Percentiles rank a stretch among this genome's conserved stretches.
phyloP scores from a whole-genome alignment of 2,888 invertebrate genomes.

The Trichopria drosophilae region DNA sequence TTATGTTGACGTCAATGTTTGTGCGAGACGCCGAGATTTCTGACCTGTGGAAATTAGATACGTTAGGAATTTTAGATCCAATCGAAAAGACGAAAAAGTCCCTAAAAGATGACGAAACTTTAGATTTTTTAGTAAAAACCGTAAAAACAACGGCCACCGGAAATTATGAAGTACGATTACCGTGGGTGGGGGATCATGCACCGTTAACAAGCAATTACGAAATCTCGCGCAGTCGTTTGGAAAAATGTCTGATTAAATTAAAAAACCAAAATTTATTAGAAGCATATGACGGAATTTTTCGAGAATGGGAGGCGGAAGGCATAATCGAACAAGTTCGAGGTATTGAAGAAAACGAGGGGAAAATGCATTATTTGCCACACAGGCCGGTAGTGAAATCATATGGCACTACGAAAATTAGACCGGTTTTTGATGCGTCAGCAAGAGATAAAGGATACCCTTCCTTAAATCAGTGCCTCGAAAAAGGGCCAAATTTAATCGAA shows the following conservation, averaged over 20 bases:
- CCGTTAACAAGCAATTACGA: constrained; percentile 31
- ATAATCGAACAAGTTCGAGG: constrained; percentile 15
- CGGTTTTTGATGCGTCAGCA: constrained; percentile 38
- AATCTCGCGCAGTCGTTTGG: constrained; percentile 30
- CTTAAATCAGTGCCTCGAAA: constrained; percentile 33
- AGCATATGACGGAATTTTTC: constrained; percentile 25
- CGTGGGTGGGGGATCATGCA: constrained; percentile 37
- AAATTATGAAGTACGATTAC: constrained; percentile 40
- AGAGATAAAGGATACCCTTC: constrained; percentile 33
- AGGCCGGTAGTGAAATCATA: constrained; percentile 35
- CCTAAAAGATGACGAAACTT: constrained; percentile 30
- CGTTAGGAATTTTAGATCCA: constrained; percentile 41
- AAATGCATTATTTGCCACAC: constrained; percentile 34
- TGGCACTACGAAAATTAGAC: constrained; percentile 34
- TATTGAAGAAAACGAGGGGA: neutral
- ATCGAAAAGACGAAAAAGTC: constrained; percentile 26
- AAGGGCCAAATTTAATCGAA: constrained; percentile 29
- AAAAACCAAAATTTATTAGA: constrained; percentile 14
- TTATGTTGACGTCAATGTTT: constrained; percentile 16
- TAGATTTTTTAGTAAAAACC: constrained; percentile 37
- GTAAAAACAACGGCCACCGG: constrained; percentile 29
- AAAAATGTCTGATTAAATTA: constrained; percentile 23
- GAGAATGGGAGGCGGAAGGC: constrained; percentile 13
- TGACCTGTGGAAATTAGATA: constrained; percentile 42
- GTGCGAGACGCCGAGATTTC: constrained; percentile 30